Percentiles rank a stretch among this genome's conserved stretches.
Conservation (phyloP, 2,888 invertebrate genomes). For the Periphyllus acericola region DNA sequence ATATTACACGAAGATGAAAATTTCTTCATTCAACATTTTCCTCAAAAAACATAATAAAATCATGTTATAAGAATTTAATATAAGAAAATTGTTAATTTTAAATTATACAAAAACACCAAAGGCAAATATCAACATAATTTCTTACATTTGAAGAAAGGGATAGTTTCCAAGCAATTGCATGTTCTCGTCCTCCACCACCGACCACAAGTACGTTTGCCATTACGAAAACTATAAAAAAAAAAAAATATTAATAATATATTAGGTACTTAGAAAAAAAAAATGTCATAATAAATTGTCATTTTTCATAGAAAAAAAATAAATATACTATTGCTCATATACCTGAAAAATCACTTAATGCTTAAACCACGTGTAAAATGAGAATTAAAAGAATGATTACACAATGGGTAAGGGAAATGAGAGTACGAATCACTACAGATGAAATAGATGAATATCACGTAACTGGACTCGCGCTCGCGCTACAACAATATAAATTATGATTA, state of each 20-base stretch:
- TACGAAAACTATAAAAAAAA: neutral
- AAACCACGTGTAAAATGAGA: neutral
- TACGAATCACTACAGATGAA: neutral
- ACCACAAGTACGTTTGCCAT: slow-evolving; percentile 77
- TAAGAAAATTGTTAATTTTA: no score
- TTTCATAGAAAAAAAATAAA: neutral
- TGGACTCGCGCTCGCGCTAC: neutral
- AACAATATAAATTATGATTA: neutral
- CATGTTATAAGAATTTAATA: no score
- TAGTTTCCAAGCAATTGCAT: slow-evolving; percentile 94
- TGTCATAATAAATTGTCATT: neutral
- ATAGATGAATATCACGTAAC: neutral
- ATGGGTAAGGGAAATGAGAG: neutral
- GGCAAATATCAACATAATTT: neutral
- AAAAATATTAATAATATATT: neutral
- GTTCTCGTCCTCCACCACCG: slow-evolving; percentile 94
- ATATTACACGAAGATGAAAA: no score
- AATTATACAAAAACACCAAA: no score
- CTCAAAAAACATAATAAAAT: no score
- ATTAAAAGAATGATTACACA: neutral
- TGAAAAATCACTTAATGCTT: no score
- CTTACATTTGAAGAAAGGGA: slow-evolving; percentile 76
- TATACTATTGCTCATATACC: neutral
- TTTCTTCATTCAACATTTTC: no score
- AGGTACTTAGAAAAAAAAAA: neutral